phyloP scores from a whole-genome alignment of 2,888 invertebrate species.

The Gari tellinella region DNA sequence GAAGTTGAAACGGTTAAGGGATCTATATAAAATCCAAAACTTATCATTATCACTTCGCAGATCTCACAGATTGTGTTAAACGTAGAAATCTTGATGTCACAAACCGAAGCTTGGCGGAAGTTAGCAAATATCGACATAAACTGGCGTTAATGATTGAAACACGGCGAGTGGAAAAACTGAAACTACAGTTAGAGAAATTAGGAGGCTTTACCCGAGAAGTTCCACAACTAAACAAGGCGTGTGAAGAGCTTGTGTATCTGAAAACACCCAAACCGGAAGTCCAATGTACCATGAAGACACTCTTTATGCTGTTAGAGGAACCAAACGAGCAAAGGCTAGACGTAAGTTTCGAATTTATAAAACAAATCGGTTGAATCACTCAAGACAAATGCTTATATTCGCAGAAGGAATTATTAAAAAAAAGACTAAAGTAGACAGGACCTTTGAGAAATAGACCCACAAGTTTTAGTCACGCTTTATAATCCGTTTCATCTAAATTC shows the following conservation, averaged over 20 bases:
- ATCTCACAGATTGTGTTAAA: conserved; percentile 11
- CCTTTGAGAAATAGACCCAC: no score
- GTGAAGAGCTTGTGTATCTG: conserved; percentile 11
- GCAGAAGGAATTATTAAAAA: no score
- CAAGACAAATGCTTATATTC: no score
- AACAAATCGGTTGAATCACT: no score
- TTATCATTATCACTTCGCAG: neutral
- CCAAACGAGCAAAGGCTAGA: neutral
- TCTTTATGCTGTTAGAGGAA: conserved; percentile 21
- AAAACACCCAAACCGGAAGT: conserved; percentile 9
- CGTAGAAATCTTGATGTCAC: conserved; percentile 23
- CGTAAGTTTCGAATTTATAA: no score
- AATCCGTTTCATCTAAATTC: no score
- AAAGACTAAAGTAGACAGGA: no score
- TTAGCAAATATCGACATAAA: conserved; percentile 20
- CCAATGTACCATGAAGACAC: conserved; percentile 12
- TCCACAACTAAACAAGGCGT: conserved; percentile 16
- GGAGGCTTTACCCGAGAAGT: conserved; percentile 27
- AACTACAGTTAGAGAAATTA: conserved; percentile 16
- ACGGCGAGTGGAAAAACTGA: conserved; percentile 15
- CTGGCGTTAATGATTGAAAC: conserved; percentile 20
- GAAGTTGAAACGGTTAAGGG: no score
- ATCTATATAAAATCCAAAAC: no score
- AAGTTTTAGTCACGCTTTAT: no score
- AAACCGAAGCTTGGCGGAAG: conserved; percentile 5